phyloP scores from a whole-genome alignment of 92 coral and sea anemone species.

The Palythoa heliodiscus region DNA sequence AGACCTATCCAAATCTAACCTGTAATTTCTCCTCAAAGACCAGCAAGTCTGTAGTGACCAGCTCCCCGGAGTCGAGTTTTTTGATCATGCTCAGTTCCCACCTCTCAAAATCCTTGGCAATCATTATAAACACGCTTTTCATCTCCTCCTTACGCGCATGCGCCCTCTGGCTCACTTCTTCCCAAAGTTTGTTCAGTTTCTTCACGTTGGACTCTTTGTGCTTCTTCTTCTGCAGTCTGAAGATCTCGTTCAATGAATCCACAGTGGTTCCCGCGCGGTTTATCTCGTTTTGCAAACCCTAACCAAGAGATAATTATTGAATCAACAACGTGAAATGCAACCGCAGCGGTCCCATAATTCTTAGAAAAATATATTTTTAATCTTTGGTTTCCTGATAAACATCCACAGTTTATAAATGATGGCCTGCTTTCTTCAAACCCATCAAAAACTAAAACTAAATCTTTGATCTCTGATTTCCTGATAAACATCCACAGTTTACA shows the following conservation, averaged over 20 bases:
- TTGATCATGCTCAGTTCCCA: constrained; percentile 89
- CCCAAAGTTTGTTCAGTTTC: constrained; percentile 93
- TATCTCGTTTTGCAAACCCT: constrained; percentile 88
- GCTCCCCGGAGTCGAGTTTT: constrained; percentile 93
- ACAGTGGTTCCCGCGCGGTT: constrained; percentile 92
- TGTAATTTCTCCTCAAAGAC: constrained; percentile 94
- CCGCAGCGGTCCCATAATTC: too few relatives aligned
- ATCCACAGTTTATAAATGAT: too few relatives aligned
- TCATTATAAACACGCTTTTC: constrained; percentile 90
- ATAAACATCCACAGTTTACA: too few relatives aligned
- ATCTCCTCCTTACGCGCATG: constrained; percentile 79
- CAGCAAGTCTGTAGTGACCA: constrained; percentile 85
- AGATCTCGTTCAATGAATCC: constrained; percentile 95
- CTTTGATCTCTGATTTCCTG: too few relatives aligned
- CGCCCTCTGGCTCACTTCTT: constrained; percentile 75
- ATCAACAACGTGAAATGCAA: too few relatives aligned
- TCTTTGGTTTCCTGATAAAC: too few relatives aligned
- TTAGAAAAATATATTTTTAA: too few relatives aligned
- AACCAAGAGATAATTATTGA: background rate
- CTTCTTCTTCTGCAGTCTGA: constrained; percentile 87
- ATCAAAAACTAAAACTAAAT: too few relatives aligned
- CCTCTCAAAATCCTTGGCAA: constrained; percentile 87
- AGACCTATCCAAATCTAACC: constrained; percentile 45
- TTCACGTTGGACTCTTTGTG: constrained; percentile 91
- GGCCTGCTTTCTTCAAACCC: too few relatives aligned